Evolutionary conservation across 2,113 vertebrate species (phyloP).

Genomic region (Nycticryphes semicollaris): DNA sequence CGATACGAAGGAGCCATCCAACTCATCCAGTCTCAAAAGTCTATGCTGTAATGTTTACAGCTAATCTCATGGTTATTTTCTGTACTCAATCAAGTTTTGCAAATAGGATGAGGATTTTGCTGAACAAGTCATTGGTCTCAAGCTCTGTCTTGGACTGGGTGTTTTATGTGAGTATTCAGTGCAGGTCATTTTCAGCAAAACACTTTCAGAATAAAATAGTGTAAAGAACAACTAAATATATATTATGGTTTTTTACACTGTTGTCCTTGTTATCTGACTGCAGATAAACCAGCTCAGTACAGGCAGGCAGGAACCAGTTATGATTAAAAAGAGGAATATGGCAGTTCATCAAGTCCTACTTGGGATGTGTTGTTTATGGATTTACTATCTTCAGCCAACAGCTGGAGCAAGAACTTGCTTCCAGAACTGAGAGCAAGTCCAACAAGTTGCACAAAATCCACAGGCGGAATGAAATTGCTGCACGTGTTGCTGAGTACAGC

Average conservation of each 20-base stretch:
- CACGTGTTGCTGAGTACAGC: accelerated
- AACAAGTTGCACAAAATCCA: not conserved
- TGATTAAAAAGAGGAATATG: not conserved
- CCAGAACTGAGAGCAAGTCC: not conserved
- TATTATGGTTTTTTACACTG: not conserved
- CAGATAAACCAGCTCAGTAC: not conserved
- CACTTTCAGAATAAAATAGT: not conserved
- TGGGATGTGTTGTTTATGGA: not conserved
- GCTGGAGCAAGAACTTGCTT: not conserved
- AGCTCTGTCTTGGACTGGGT: not conserved
- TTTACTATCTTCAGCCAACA: not conserved
- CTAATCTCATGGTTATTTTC: not conserved
- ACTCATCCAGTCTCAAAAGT: not conserved
- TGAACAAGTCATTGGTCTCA: not conserved
- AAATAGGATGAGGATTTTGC: not conserved
- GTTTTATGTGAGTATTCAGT: not conserved
- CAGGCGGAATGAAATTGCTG: not conserved
- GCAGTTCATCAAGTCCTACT: not conserved
- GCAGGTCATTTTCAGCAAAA: not conserved
- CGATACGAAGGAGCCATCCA: not conserved
- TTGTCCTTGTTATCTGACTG: not conserved
- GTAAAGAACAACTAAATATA: not conserved
- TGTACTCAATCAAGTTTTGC: too few species aligned
- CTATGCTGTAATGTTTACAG: not conserved
- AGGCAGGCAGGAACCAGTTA: not conserved